A percentile compares a stretch with the other conserved stretches of the same genome.
Evolutionary conservation across 2,888 invertebrate species (phyloP).

Genomic region (Electrophaes corylata): DNA sequence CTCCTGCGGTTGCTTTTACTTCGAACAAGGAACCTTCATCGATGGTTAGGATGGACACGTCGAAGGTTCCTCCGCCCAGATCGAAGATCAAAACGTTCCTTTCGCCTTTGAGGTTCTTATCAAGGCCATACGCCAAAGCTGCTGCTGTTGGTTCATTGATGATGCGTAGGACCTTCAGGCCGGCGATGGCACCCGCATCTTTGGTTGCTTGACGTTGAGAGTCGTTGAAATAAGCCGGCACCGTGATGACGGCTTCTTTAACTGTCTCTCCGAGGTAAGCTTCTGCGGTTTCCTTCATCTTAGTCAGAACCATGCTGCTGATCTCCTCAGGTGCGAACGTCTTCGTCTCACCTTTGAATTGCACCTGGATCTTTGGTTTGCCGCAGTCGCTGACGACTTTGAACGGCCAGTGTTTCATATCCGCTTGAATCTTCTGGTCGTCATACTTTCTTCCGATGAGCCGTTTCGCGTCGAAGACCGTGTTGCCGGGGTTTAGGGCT

Average conservation of each 20-base stretch:
- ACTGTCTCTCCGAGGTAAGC: constrained; percentile 87
- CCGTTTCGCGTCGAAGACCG: constrained; percentile 90
- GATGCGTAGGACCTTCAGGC: constrained; percentile 78
- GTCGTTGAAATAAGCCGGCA: constrained; percentile 92
- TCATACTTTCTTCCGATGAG: constrained; percentile 91
- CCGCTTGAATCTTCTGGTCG: constrained; percentile 89
- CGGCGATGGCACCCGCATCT: constrained; percentile 87
- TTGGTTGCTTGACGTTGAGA: constrained; percentile 92
- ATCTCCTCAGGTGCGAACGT: constrained; percentile 88
- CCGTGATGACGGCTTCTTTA: constrained; percentile 90
- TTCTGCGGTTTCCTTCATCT: constrained; percentile 92
- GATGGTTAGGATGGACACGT: constrained; percentile 93
- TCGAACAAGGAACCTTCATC: constrained; percentile 91
- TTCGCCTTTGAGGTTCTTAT: constrained; percentile 88
- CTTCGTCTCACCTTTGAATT: constrained; percentile 87
- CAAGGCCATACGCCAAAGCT: constrained; percentile 90
- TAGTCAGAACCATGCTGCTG: constrained; percentile 90
- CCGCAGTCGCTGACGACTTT: constrained; percentile 86
- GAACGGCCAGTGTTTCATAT: constrained; percentile 94
- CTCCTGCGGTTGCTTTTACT: constrained; percentile 89
- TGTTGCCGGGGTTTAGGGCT: constrained; percentile 89
- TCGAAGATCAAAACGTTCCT: constrained; percentile 88
- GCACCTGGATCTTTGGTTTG: constrained; percentile 88
- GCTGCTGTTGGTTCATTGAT: constrained; percentile 94
- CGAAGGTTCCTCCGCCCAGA: constrained; percentile 91